Base-by-base conservation (phyloP, 2,888 invertebrate species). In the Phortica okadai region DNA sequence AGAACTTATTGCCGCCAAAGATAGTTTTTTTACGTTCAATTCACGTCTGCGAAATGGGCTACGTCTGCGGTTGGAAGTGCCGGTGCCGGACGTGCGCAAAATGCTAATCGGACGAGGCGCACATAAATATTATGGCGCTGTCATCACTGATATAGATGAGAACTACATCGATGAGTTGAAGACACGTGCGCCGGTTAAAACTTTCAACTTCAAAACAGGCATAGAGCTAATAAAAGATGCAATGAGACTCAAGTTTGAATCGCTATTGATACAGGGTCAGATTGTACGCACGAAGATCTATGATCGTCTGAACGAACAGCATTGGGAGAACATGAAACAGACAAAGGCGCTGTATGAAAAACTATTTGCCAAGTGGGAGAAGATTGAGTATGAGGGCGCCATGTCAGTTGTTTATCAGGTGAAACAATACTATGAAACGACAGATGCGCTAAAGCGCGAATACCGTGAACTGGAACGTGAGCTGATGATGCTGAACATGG, bases 101-200 rank as follows among this genome's bases (percentile, higher is more conserved):
- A 88, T 88, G 8, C 74, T 89, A 0, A 76, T 91, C 7, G 91
- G 91, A 0, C 80, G 80, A 3, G 84, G 85, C 0, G 16, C 73
- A 0, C 77, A 73, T 2, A 89, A 90, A 74, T 86, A 85, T 56
- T 80, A 78, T 2, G 86, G 89, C 14, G 82, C 87, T 8, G 88
- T 91, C 0, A 87, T 90, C 6, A 90, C 90, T 0, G 91, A 91
- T 64, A 89, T 91, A 50, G 91, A 91, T 76, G 91, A 91, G 77
- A 87, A 90, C 58, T 91, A 91, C 54, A 88, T 90, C n/a, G 83
- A 89, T n/a, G 91, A 90, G 74, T 76, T 91, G 0, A 86, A 86
- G 7, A 88, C 84, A 25, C 87, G 90, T 0, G 88, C 90, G 1
- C 80, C 87, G 0, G 79, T 90, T 0, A 89, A 89, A n/a, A 77